Conservation (phyloP, 30 jellyfish, hydroid and myxozoan genomes). For the Chironex yamaguchii region DNA sequence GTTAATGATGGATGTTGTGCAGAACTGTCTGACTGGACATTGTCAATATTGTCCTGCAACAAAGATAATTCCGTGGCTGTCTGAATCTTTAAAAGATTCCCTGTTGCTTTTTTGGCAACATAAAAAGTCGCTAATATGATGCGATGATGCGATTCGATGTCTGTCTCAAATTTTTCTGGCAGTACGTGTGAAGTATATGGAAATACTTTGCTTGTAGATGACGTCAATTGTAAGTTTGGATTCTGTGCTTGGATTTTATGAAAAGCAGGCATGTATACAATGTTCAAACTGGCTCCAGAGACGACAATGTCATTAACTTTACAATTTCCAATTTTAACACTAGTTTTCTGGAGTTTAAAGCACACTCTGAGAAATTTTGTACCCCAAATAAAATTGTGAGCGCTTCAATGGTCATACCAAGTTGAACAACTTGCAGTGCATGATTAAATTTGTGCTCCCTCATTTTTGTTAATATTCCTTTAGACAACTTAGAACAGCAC, state of each 20-base stretch:
- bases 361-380: neutral
- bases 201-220: too few species aligned
- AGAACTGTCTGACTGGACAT: neutral
- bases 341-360: neutral
- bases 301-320: neutral
- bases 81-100: neutral
- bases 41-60: neutral
- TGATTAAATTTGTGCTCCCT: too few species aligned
- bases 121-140: neutral
- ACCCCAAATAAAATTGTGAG: neutral
- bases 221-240: too few species aligned
- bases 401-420: neutral
- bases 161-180: neutral
- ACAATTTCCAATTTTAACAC: conserved; percentile 1
- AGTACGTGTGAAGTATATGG: neutral
- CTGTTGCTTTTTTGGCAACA: neutral
- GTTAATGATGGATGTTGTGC: neutral
- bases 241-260: too few species aligned
- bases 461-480: too few species aligned
- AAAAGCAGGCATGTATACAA: too few species aligned
- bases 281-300: neutral
- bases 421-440: too few species aligned
- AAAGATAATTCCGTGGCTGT: neutral
- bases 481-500: too few species aligned
- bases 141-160: neutral